Conservation (phyloP, 1,140 invertebrate species). For the Drosophila sulfurigaster region DNA sequence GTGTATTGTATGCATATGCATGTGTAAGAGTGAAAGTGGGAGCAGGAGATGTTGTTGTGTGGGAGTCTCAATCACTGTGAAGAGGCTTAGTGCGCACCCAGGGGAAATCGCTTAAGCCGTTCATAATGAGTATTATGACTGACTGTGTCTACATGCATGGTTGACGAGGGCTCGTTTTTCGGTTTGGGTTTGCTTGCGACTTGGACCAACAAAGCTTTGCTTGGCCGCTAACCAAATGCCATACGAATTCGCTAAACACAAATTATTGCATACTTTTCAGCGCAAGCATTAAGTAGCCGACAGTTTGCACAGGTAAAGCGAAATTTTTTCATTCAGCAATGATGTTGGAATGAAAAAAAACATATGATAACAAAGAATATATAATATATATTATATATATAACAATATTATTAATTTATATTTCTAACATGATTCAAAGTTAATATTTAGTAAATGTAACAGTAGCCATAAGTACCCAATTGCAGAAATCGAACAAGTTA, state of each 20-base stretch:
- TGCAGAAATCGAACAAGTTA: too few relatives aligned
- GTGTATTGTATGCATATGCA: conserved; percentile 75
- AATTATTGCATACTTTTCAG: conserved; percentile 28
- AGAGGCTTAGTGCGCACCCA: conserved; percentile 76
- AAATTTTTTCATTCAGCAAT: background rate
- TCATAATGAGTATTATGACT: conserved; percentile 84
- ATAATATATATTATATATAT: too few relatives aligned
- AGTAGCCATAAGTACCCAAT: too few relatives aligned
- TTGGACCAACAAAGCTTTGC: conserved; percentile 6
- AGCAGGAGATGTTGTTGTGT: conserved; percentile 8
- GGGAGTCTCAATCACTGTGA: conserved; percentile 67
- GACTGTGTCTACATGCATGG: conserved; percentile 28
- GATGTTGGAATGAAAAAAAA: background rate
- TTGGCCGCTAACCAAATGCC: conserved; percentile 17
- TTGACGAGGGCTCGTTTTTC: conserved; percentile 9
- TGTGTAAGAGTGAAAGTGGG: conserved; percentile 29
- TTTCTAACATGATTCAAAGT: too few relatives aligned
- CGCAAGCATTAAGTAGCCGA: conserved; percentile 20
- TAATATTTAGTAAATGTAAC: too few relatives aligned
- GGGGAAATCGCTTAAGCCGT: conserved; percentile 84
- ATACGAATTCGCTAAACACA: conserved; percentile 21
- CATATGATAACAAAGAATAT: too few relatives aligned
- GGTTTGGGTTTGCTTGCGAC: conserved; percentile 9
- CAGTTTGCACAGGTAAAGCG: conserved; percentile 2
- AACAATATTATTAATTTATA: too few relatives aligned